Evolutionary conservation across 1,140 invertebrate species (phyloP).

Genomic region (Scaptomyza graminum): DNA sequence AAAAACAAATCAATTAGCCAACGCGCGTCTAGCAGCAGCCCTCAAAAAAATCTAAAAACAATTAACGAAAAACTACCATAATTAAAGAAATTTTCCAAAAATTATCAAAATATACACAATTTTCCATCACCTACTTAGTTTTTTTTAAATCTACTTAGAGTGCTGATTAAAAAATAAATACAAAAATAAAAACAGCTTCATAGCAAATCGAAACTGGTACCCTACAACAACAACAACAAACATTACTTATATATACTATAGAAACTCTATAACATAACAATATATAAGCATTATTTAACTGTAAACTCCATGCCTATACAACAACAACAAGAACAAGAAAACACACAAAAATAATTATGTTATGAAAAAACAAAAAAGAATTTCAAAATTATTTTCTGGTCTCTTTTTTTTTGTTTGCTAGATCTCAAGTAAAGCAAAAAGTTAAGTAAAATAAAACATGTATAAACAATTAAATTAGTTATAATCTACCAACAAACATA

Average conservation of each 20-base stretch:
- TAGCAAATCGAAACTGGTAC: constrained; percentile 34
- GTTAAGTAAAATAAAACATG: constrained; percentile 58
- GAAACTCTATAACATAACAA: constrained; percentile 7
- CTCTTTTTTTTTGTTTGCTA: constrained; percentile 61
- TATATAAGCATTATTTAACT: constrained; percentile 52
- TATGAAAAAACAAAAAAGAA: constrained; percentile 21
- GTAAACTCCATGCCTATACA: constrained; percentile 72
- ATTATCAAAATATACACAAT: constrained; percentile 3
- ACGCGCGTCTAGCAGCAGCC: constrained; percentile 29
- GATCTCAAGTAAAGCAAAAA: constrained; percentile 79
- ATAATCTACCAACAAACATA: constrained; percentile 69
- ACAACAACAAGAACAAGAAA: constrained; percentile 40
- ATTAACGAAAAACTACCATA: constrained; percentile 7
- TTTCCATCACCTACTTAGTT: constrained; percentile 7
- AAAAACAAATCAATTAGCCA: constrained; percentile 30
- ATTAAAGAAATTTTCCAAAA: constrained; percentile 4
- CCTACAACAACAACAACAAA: not conserved
- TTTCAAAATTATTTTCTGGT: constrained; percentile 49
- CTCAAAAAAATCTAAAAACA: not conserved
- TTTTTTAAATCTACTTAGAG: constrained; percentile 10
- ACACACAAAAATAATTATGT: constrained; percentile 19
- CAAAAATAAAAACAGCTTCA: constrained; percentile 17
- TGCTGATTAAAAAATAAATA: constrained; percentile 4
- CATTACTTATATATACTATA: not conserved
- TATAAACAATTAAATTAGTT: constrained; percentile 73